Conservation (phyloP, 1,140 invertebrate genomes). For the Cydia pomonella region DNA sequence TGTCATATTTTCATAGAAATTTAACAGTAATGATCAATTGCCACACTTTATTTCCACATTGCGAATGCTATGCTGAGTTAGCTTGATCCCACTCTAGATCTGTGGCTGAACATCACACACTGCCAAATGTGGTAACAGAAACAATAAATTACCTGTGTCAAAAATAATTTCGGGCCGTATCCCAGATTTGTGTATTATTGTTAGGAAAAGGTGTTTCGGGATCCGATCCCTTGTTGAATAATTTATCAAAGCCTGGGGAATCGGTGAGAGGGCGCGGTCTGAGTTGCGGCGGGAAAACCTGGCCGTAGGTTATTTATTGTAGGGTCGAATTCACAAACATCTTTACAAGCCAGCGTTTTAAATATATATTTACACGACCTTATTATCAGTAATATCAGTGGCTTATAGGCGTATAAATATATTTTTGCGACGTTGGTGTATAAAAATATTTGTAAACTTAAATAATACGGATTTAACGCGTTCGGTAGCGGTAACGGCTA, state of each 20-base stretch:
- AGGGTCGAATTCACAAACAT: background rate
- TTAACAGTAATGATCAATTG: too few relatives aligned
- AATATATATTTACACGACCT: too few relatives aligned
- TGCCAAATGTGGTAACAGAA: background rate
- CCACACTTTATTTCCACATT: too few relatives aligned
- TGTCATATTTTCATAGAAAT: too few relatives aligned
- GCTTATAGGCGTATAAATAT: too few relatives aligned
- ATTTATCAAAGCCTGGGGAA: conserved; percentile 23
- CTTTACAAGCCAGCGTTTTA: too few relatives aligned
- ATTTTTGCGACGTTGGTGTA: too few relatives aligned
- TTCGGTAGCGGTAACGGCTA: too few relatives aligned
- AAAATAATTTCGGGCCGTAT: conserved; percentile 23
- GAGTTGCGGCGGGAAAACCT: background rate
- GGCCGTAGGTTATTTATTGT: background rate
- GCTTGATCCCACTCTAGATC: background rate
- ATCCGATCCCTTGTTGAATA: conserved; percentile 26
- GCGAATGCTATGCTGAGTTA: too few relatives aligned
- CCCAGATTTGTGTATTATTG: conserved; percentile 30
- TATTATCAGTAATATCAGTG: too few relatives aligned
- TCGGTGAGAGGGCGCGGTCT: background rate
- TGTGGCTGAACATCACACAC: background rate
- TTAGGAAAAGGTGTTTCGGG: conserved; percentile 24
- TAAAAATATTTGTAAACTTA: too few relatives aligned
- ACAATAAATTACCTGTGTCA: conserved; percentile 30
- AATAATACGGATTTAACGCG: too few relatives aligned